Percentiles rank a stretch among this genome's conserved stretches.
Evolutionary conservation across 2,797 vertebrate species (phyloP).

Genomic region (Sitta carolinensis): DNA sequence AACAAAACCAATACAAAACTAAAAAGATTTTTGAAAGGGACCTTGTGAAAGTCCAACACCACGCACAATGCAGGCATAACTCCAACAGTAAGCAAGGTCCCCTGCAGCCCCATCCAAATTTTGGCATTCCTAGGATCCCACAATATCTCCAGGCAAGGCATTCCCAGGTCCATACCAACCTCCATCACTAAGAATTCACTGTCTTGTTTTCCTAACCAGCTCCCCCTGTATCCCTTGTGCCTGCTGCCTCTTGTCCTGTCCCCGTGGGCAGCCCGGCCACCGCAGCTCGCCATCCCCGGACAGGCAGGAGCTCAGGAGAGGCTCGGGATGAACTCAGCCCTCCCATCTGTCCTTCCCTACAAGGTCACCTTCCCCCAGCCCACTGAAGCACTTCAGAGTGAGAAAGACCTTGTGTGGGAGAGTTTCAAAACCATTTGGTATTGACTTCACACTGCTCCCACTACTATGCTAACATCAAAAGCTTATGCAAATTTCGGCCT

Average conservation of each 20-base stretch:
- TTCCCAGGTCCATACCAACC: not conserved
- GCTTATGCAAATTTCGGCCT: not conserved
- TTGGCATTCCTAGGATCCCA: not conserved
- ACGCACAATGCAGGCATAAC: not conserved
- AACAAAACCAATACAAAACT: not conserved
- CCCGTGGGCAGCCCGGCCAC: not conserved
- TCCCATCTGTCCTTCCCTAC: not conserved
- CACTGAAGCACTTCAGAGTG: not conserved
- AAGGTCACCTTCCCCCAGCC: not conserved
- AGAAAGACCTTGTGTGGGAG: not conserved
- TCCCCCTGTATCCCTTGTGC: not conserved
- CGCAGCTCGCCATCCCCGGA: rapidly evolving
- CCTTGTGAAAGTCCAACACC: not conserved
- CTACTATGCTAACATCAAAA: not conserved
- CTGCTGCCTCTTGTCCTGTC: rapidly evolving
- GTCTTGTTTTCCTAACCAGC: not conserved
- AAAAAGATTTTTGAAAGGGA: not conserved
- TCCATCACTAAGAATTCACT: not conserved
- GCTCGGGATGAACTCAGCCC: not conserved
- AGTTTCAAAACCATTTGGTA: not conserved
- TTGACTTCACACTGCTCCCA: not conserved
- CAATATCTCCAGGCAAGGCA: rapidly evolving
- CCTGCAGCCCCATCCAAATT: not conserved
- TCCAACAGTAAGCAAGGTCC: not conserved
- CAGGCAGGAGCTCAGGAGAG: rapidly evolving